A percentile compares a stretch with the other conserved stretches of the same genome.
Evolutionary conservation across 2,797 vertebrate genomes (phyloP).

Genomic region (Sarcophilus harrisii): DNA sequence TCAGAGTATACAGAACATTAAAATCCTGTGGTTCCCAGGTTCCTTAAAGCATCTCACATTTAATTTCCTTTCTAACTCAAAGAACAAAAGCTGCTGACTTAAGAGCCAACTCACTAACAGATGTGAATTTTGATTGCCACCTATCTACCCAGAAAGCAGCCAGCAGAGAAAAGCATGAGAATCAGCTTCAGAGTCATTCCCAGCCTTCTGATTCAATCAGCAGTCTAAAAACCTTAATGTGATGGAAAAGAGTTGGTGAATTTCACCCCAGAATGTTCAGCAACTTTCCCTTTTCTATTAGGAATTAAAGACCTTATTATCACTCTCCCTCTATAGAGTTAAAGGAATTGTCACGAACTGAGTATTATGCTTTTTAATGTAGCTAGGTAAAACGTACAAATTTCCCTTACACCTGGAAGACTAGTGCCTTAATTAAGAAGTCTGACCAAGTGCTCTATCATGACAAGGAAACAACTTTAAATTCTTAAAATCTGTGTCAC

Average conservation of each 20-base stretch:
- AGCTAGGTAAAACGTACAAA: slow-evolving; percentile 1
- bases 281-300: slow-evolving; percentile 11
- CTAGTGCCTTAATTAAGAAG: not conserved
- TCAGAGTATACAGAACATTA: slow-evolving; percentile 20
- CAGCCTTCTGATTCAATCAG: slow-evolving; percentile 33
- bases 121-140: slow-evolving; percentile 62
- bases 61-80: slow-evolving; percentile 70
- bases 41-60: slow-evolving; percentile 34
- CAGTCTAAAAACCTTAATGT: slow-evolving; percentile 35
- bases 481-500: not conserved
- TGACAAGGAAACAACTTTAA: not conserved
- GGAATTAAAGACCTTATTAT: slow-evolving; percentile 35
- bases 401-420: not conserved
- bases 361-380: not conserved
- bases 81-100: slow-evolving; percentile 68
- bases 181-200: slow-evolving; percentile 61
- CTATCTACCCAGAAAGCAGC: slow-evolving; percentile 51
- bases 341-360: slow-evolving; percentile 32
- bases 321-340: not conserved
- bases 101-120: slow-evolving; percentile 60
- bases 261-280: slow-evolving; percentile 24
- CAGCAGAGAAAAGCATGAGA: slow-evolving; percentile 62
- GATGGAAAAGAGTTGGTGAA: not conserved
- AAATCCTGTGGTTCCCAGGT: slow-evolving; percentile 64
- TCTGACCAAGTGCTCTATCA: not conserved